Percentiles rank a stretch among this genome's conserved stretches.
These are phyloP conservation scores for Agraylea sexmaculata DNA, from an alignment of 1,140 invertebrate species.

Conservation along the genomic window DNA sequence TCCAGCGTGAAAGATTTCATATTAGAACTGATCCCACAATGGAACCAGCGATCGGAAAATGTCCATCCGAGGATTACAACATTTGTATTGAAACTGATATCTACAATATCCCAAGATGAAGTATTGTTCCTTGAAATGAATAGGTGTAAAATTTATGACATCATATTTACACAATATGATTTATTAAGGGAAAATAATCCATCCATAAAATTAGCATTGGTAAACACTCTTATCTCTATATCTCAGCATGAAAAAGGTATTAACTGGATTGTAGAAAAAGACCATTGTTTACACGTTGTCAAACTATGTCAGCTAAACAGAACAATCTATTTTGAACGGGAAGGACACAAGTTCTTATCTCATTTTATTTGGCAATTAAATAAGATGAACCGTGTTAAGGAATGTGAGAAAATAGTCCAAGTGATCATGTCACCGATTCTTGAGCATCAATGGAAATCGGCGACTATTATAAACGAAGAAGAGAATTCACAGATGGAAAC, in stretches of 20 bases:
- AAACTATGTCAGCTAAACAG: conserved; percentile 44
- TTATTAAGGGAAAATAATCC: conserved; percentile 29
- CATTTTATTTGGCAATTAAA: conserved; percentile 38
- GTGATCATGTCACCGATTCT: conserved; percentile 37
- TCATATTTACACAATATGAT: conserved; percentile 27
- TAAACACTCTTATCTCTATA: conserved; percentile 42
- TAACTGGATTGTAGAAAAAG: conserved; percentile 40
- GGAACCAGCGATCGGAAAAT: too few species aligned
- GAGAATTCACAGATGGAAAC: conserved; percentile 40
- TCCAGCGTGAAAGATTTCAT: too few species aligned
- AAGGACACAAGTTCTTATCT: conserved; percentile 43
- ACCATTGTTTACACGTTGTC: conserved; percentile 42
- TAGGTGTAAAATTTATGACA: conserved; percentile 28
- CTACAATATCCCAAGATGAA: conserved; percentile 33
- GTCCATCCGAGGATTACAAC: too few species aligned
- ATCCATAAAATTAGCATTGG: conserved; percentile 47
- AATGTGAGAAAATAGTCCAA: conserved; percentile 39
- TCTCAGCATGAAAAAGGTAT: conserved; percentile 41
- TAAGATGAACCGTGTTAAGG: conserved; percentile 29
- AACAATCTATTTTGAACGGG: conserved; percentile 49
- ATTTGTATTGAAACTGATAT: too few species aligned
- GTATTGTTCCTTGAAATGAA: conserved; percentile 28
- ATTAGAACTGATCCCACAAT: too few species aligned
- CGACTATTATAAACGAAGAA: conserved; percentile 30
- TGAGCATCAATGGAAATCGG: conserved; percentile 29